Evolutionary conservation across 2,113 vertebrate species (phyloP).

Genomic region (Sturnus vulgaris): DNA sequence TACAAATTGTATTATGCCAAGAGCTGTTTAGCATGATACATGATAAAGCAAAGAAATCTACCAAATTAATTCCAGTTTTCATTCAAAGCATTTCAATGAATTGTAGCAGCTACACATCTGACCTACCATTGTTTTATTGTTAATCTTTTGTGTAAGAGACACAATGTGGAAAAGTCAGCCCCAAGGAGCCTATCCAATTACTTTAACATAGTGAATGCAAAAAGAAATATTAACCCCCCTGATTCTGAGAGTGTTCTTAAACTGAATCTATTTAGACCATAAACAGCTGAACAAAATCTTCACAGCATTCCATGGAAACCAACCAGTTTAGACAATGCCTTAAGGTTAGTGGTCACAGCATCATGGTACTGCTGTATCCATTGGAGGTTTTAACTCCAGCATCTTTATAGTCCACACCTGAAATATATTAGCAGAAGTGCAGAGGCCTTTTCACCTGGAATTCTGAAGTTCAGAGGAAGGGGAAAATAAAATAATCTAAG

Average conservation of each 20-base stretch:
- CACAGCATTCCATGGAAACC: neutral
- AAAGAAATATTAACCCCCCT: neutral
- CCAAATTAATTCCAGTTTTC: neutral
- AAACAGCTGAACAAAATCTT: neutral
- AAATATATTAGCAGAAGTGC: neutral
- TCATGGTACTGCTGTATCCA: neutral
- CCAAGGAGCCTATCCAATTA: neutral
- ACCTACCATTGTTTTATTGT: neutral
- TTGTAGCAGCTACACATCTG: neutral
- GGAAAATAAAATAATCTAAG: neutral
- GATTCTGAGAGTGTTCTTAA: neutral
- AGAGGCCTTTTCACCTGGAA: neutral
- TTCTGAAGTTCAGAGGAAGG: neutral
- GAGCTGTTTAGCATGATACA: neutral
- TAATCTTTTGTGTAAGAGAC: neutral
- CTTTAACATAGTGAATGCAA: neutral
- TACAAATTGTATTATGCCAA: neutral
- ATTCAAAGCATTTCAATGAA: neutral
- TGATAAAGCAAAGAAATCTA: neutral
- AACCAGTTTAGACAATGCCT: neutral
- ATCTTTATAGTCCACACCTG: neutral
- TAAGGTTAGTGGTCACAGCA: accelerated
- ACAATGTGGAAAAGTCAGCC: neutral
- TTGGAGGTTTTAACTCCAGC: neutral
- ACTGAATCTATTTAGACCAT: neutral